These are phyloP conservation scores for Polymixis flavicincta DNA, from an alignment of 2,888 invertebrate genomes.

Conservation along the genomic window DNA sequence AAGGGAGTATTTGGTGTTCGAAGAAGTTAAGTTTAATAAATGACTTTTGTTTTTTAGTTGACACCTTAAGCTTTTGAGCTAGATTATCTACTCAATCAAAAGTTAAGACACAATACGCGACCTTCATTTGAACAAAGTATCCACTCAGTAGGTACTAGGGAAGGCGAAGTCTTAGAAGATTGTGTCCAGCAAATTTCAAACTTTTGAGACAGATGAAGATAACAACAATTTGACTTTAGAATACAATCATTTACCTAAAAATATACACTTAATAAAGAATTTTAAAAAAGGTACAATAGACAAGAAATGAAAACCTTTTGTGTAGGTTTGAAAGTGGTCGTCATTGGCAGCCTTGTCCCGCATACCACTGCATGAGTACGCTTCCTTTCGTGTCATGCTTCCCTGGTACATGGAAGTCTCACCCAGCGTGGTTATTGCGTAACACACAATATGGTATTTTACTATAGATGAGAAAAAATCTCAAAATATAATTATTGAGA, in stretches of 20 bases:
- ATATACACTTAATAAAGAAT: too few species aligned
- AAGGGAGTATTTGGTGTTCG: background rate
- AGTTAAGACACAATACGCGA: constrained; percentile 26
- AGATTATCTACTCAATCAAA: constrained; percentile 29
- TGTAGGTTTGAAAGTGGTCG: background rate
- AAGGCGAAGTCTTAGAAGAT: constrained; percentile 17
- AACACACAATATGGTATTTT: too few species aligned
- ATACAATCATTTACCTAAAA: background rate
- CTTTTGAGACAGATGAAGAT: constrained; percentile 17
- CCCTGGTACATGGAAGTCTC: background rate
- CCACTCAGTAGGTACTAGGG: background rate
- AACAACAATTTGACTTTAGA: background rate
- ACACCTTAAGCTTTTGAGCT: constrained; percentile 11
- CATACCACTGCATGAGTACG: background rate
- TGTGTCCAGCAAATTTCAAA: constrained; percentile 14
- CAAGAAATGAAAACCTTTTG: background rate
- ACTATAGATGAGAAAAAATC: too few species aligned
- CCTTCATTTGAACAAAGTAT: constrained; percentile 26
- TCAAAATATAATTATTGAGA: too few species aligned
- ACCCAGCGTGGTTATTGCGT: background rate
- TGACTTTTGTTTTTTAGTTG: constrained; percentile 7
- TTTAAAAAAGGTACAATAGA: too few species aligned
- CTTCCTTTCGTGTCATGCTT: background rate
- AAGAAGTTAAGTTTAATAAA: too few species aligned
- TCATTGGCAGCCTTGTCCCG: background rate